Base-by-base conservation (phyloP, 2,797 vertebrate genomes). In the Poecilia picta region DNA sequence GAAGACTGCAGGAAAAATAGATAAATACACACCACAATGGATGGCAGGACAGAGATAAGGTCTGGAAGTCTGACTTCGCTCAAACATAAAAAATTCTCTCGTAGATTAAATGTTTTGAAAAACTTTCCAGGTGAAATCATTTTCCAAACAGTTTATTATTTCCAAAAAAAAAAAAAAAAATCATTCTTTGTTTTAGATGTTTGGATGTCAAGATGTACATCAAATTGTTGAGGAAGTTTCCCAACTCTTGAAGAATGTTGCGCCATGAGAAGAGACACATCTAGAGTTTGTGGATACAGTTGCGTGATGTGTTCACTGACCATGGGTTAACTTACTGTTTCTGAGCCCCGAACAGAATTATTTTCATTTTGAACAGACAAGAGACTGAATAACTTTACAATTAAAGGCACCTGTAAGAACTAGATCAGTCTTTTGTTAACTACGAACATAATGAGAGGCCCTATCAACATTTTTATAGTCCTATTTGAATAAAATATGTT, bases 1-100 rank as follows among this genome's bases (percentile, higher is more conserved):
- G 86, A 82, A 85, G 81, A 83, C 70, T 15, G 66, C 70, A 83
- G 81, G 88, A 83, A 78, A 84, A 88, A 71, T 53, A 77, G 66
- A 80, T 71, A 41, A 4, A 51, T 62, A 76, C 73, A 74, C 43
- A 78, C 33, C 53, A 72, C 62, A 73, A 75, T 5, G 59, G 73
- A 80, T 49, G 80, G 57, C 71, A 78, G 43, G 25, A 7, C 16
- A 31, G 5, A 80, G 90, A 89, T 83, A 85, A 88, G 77, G n/a
- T n/a, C 28, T 72, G 59, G 57, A 88, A 23, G 77, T 83, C 55
- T 80, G 74, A 80, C 81, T 59, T 80, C 8, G 64, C 64, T 78
- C 64, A 76, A 74, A 83, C 59, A 66, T 36, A 23, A 31, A 31
- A 76, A 64, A 49, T 36, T n/a, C 51, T 53, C 51, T 10, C 2